A percentile compares a stretch with the other conserved stretches of the same genome.
phyloP scores from a whole-genome alignment of 2,113 vertebrate species.

The Gavia stellata region DNA sequence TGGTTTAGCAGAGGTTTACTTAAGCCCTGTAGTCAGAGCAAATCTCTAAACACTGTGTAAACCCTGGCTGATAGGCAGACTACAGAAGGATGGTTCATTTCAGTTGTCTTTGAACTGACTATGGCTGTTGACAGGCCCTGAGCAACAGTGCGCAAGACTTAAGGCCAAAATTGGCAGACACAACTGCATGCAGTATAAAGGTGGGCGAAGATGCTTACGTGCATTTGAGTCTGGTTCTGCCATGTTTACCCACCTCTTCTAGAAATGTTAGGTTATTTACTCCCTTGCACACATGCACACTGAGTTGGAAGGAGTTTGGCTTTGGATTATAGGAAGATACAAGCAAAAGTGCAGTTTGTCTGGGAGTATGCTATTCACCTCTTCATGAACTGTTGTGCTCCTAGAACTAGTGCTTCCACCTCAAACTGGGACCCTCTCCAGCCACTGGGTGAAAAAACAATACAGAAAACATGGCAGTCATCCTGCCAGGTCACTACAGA shows the following conservation, averaged over 20 bases:
- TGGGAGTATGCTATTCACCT: neutral
- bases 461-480: neutral
- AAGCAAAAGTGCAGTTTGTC: neutral
- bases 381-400: neutral
- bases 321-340: neutral
- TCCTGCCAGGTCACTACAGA: neutral
- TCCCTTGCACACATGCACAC: neutral
- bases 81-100: neutral
- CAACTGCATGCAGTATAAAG: neutral
- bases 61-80: neutral
- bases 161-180: neutral
- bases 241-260: neutral
- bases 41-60: neutral
- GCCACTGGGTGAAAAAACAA: neutral
- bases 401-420: neutral
- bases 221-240: neutral
- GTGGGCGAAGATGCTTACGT: neutral
- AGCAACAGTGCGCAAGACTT: neutral
- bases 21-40: neutral
- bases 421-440: neutral
- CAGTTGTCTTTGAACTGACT: neutral
- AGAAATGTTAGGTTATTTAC: neutral
- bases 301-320: neutral
- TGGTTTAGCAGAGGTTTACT: neutral
- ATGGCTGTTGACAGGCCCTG: neutral